phyloP scores from a whole-genome alignment of 2,113 vertebrate species.

The Plestiodon gilberti region DNA sequence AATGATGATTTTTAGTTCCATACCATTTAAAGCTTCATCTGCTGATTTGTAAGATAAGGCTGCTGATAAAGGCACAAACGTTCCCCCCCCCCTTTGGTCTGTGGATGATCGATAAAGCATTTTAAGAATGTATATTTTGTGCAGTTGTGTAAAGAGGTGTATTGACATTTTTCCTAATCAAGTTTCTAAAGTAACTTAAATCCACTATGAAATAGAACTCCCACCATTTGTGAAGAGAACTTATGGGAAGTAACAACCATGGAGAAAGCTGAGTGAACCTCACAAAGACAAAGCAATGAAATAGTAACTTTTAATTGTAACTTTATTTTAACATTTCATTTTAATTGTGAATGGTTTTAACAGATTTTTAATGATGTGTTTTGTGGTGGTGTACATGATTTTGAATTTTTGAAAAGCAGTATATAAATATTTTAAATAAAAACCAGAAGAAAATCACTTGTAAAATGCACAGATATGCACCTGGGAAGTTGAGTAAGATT shows the following conservation, averaged over 20 bases:
- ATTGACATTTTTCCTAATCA: background rate
- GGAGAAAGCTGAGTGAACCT: background rate
- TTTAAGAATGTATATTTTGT: background rate
- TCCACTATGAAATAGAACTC: too few relatives aligned
- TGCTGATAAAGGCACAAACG: background rate
- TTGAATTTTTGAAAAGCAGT: too few relatives aligned
- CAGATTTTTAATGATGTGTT: too few relatives aligned
- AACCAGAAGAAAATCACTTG: background rate
- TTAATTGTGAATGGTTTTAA: too few relatives aligned
- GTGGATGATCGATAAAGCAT: background rate
- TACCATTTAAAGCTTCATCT: background rate
- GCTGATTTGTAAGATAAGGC: too few relatives aligned
- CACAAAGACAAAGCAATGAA: background rate
- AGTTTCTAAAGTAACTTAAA: background rate
- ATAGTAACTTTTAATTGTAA: too few relatives aligned
- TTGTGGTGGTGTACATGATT: too few relatives aligned
- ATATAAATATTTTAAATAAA: too few relatives aligned
- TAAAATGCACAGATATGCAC: too few relatives aligned
- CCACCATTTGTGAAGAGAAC: background rate
- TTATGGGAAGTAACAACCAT: background rate
- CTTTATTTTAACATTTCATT: too few relatives aligned
- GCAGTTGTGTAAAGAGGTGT: background rate
- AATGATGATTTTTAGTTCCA: background rate
- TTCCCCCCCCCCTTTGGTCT: too few relatives aligned
- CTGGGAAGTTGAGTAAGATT: too few relatives aligned